These are phyloP conservation scores for Megathymus violae DNA, from an alignment of 1,140 invertebrate genomes.

Conservation along the genomic window DNA sequence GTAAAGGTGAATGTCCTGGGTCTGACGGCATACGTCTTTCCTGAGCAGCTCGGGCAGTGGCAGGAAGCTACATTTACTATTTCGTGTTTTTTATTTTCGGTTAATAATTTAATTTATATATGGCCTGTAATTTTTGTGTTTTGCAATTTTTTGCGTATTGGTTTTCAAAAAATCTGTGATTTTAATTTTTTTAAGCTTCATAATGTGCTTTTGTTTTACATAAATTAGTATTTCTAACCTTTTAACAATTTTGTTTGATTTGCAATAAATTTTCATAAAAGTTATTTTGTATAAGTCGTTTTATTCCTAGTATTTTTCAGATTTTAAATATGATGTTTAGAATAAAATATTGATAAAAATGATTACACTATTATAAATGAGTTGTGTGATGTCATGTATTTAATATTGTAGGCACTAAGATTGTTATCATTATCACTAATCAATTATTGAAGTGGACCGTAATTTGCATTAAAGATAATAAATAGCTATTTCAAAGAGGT, in stretches of 20 bases:
- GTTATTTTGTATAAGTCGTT: not conserved
- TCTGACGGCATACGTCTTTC: conserved; percentile 83
- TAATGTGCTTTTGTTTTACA: not conserved
- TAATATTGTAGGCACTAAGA: not conserved
- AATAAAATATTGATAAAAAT: no score
- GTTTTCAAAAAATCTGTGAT: not conserved
- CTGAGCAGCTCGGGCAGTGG: conserved; percentile 52
- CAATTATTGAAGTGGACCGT: conserved; percentile 24
- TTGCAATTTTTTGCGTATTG: not conserved
- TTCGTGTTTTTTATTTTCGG: not conserved
- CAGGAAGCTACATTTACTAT: not conserved
- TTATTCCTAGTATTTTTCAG: no score
- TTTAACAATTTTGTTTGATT: not conserved
- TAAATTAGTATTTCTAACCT: not conserved
- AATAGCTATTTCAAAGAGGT: conserved; percentile 23
- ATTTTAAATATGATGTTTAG: no score
- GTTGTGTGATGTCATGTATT: no score
- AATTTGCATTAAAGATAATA: conserved; percentile 13
- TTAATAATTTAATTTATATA: conserved; percentile 2
- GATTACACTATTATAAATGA: no score
- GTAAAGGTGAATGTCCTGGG: conserved; percentile 83
- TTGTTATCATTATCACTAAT: conserved; percentile 5
- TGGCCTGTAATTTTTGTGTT: not conserved
- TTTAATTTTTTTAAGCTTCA: not conserved
- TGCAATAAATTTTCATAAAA: not conserved